Base-by-base conservation (phyloP, 2,888 invertebrate genomes). In the Apodemia duryi region DNA sequence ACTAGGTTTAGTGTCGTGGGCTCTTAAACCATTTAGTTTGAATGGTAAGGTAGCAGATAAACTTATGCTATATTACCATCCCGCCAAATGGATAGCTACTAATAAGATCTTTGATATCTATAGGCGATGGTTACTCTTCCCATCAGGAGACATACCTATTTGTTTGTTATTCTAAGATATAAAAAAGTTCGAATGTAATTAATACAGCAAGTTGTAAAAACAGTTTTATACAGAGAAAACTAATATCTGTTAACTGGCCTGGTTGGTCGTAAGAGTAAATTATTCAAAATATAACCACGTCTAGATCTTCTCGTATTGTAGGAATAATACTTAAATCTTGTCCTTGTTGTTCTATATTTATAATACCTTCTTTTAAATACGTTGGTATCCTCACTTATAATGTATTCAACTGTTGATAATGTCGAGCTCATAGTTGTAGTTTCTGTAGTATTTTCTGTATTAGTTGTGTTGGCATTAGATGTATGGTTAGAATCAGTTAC, bases 351-450 rank as follows among this genome's bases (percentile, higher is more conserved):
- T 54, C 11, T 54, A 54, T 11, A 54, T 29, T 54, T 54, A 21
- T 51, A 38, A 38, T 38, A 10, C 29, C 28, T 64, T 21, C 10
- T 35, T 41, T 43, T 29, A n/a, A 9, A n/a, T 21, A 38, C 41
- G 10, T 57, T 10, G 28, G 6, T 60, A 43, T 51, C 43, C 21
- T 38, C 11, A 65, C 29, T 41, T 46, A 41, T 32, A 28, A 38
- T 21, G 6, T 21, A 65, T 29, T 52, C 10, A 57, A 57, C 61
- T 52, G 61, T 63, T 52, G 43, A 43, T 43, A 43, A 11, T 11
- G 43, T 43, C 43, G 43, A 43, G 4, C 11, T 43, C 11, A 4
- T 43, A 43, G 43, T 43, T 6, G 43, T 43, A 11, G 63, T 49
- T 32, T 46, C 32, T 28, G 62, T 29, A 63, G 32, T 62, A 10